Evolutionary conservation across 2,888 invertebrate species (phyloP), one percentile per base, ranked within the genome.

Genomic region (Polyploca ridens): DNA sequence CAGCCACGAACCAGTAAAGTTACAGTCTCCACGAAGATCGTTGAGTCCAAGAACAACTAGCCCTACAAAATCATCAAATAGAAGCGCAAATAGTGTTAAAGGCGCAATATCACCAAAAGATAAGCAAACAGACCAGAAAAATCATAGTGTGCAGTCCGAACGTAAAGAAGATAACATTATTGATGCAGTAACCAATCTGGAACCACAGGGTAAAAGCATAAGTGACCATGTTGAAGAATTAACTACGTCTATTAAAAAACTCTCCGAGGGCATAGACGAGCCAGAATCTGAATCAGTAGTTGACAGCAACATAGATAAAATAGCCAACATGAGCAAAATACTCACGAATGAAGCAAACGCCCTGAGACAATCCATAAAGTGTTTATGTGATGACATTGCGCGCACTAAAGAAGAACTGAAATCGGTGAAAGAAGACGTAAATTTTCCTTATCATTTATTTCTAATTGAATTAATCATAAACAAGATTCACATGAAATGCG

Each of bases 401-500:
- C 81, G 78, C 19, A 90, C 91, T 4, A 91, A 91, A 82, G 77
- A 85, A 69, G 86, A 87, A 60, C 68, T 89, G 13, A 72, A 73
- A 3, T 64, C 69, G 38, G 68, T 63, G 14, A 75, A 74, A 33
- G 86, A 88, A 69, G 87, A 90, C 46, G 81, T 86, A 0, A 86
- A 88, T 73, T 92, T 91, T 70, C 93, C 93, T 1, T 93, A 93
- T 73, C 93, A 93, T 66, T 79, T 94, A 33, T 94, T 94, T 72
- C 79, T 94, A 33, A 84, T 93, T 44, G 93, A 94, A 85, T 78
- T 94, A 49, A 88, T 94, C 54, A 82, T 94, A 49, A 94, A 93
- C 75, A 93, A 90, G 83, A 93, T 94, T 66, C 87, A 91, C 68
- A 93, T 93, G 93, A 94, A 93, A 69, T 94, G 93, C 72, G 93